Evolutionary conservation across 2,888 invertebrate genomes (phyloP).

Genomic region (Lysandra coridon): DNA sequence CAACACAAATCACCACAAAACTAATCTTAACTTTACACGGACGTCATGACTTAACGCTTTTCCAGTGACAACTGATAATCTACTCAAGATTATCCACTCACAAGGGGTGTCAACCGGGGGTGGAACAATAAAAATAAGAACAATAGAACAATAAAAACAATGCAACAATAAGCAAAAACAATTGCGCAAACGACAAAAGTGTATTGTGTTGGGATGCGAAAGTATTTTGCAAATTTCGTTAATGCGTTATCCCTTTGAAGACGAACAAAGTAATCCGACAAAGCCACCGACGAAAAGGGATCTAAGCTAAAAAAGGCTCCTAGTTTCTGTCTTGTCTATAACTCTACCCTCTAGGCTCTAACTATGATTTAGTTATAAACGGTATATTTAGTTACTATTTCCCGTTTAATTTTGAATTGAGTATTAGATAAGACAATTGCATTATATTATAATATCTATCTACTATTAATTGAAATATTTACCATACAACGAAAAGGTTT

Average conservation of each 20-base stretch:
- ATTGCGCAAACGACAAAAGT: slow-evolving; percentile 23
- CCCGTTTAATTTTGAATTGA: no score
- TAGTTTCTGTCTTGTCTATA: background rate
- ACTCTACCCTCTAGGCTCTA: no score
- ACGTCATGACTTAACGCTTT: slow-evolving; percentile 17
- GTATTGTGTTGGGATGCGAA: background rate
- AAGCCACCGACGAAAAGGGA: slow-evolving; percentile 2
- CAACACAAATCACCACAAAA: background rate
- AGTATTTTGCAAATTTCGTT: slow-evolving; percentile 5
- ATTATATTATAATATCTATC: no score
- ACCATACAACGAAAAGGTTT: no score
- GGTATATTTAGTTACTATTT: no score
- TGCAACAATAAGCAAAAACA: slow-evolving; percentile 16
- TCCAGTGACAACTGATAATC: slow-evolving; percentile 30
- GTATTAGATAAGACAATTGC: no score
- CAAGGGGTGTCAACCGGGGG: slow-evolving; percentile 3
- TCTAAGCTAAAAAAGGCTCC: background rate
- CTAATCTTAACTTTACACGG: slow-evolving; percentile 12
- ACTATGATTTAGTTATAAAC: no score
- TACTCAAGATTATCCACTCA: slow-evolving; percentile 14
- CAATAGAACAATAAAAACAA: slow-evolving; percentile 10
- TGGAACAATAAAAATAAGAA: background rate
- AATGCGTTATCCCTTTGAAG: slow-evolving; percentile 17
- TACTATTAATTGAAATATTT: no score
- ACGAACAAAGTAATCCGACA: slow-evolving; percentile 13